A percentile compares a stretch with the other conserved stretches of the same genome.
Conservation (phyloP, 2,797 vertebrate genomes). For the Morelia viridis region DNA sequence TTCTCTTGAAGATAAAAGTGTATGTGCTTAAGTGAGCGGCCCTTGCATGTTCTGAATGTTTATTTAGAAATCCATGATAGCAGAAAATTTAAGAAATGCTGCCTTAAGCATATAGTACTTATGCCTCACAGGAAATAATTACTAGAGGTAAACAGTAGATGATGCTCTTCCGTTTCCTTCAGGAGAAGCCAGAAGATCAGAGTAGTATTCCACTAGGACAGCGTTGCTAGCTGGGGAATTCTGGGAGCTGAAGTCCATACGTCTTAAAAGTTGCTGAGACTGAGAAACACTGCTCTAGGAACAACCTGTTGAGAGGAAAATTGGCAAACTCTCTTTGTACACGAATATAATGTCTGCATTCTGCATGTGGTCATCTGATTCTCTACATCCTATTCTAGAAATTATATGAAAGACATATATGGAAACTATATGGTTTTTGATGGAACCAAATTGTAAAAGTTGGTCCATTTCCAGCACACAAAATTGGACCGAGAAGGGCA, state of each 20-base stretch:
- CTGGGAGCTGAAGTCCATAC: too few species aligned
- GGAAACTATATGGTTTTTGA: too few species aligned
- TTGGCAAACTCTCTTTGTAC: neutral
- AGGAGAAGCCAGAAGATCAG: too few species aligned
- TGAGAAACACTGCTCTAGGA: too few species aligned
- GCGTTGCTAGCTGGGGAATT: too few species aligned
- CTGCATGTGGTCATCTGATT: too few species aligned
- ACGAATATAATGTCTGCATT: neutral
- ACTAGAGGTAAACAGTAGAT: neutral
- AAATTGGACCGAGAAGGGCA: neutral
- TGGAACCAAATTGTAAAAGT: too few species aligned
- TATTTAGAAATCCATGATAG: neutral
- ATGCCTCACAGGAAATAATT: neutral
- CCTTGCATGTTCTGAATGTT: neutral
- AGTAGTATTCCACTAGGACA: too few species aligned
- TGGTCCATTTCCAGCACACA: too few species aligned
- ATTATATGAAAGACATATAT: too few species aligned
- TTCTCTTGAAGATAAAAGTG: neutral
- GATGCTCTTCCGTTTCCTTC: neutral
- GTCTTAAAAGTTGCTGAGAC: too few species aligned
- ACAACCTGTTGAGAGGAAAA: neutral
- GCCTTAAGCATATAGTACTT: neutral
- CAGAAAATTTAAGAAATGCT: neutral
- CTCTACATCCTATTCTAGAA: too few species aligned
- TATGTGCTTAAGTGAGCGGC: neutral